Conservation (phyloP, 2,797 vertebrate species). For the Paedocypris micromegethes region DNA sequence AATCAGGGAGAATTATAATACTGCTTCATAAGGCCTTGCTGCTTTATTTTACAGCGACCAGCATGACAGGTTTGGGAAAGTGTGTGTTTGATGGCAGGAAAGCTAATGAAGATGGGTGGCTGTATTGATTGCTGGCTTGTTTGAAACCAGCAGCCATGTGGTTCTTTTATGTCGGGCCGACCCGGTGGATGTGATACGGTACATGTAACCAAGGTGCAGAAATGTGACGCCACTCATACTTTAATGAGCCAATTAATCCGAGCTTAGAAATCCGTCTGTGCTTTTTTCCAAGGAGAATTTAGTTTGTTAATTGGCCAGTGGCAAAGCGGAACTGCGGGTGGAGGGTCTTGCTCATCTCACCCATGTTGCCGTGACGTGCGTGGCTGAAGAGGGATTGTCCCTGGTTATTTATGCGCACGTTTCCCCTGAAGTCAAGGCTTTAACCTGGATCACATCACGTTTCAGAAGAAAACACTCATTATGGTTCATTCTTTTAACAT, state of each 20-base stretch:
- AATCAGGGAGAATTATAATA: no score
- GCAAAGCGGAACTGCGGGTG: no score
- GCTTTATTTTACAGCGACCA: neutral
- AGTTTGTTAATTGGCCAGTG: slow-evolving; percentile 4
- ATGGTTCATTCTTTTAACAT: neutral
- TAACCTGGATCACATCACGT: neutral
- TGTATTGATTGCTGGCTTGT: slow-evolving; percentile 9
- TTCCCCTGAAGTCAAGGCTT: neutral
- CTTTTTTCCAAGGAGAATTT: neutral
- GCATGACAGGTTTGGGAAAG: slow-evolving; percentile 14
- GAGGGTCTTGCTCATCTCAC: no score
- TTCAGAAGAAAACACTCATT: neutral
- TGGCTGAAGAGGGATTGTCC: neutral
- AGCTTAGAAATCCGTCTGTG: slow-evolving; percentile 4
- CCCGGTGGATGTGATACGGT: slow-evolving; percentile 5
- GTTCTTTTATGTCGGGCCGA: slow-evolving; percentile 4
- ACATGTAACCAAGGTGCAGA: slow-evolving; percentile 7
- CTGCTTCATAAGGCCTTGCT: no score
- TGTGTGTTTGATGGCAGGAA: slow-evolving; percentile 2
- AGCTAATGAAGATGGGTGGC: slow-evolving; percentile 29
- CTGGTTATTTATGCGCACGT: neutral
- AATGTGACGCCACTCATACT: neutral
- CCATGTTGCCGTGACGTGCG: neutral
- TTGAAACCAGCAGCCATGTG: slow-evolving; percentile 9
- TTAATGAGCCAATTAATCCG: slow-evolving; percentile 13